A percentile compares a stretch with the other conserved stretches of the same genome.
These are phyloP conservation scores for Anarrhichthys ocellatus DNA, from an alignment of 2,113 vertebrate genomes.

Conservation along the genomic window DNA sequence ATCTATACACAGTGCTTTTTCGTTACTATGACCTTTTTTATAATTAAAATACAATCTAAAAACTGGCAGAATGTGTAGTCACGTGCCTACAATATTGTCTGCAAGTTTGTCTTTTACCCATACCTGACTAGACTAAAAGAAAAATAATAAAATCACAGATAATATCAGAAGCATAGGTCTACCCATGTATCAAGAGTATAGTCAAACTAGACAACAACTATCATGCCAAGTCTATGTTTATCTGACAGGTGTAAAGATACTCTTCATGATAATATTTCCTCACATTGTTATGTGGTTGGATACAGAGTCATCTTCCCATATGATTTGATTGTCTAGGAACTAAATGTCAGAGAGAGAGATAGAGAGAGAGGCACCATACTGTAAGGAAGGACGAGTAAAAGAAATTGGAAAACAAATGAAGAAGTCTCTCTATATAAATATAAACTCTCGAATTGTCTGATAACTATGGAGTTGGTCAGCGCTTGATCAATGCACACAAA, in stretches of 20 bases:
- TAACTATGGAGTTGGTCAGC: slow-evolving; percentile 59
- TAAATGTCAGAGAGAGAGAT: slow-evolving; percentile 73
- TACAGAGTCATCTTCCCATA: slow-evolving; percentile 52
- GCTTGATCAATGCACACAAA: slow-evolving; percentile 66
- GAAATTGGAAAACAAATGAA: slow-evolving; percentile 76
- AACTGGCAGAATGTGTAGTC: slow-evolving; percentile 26
- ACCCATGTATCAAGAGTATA: slow-evolving; percentile 65
- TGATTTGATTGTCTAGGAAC: slow-evolving; percentile 82
- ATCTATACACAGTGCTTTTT: slow-evolving; percentile 66
- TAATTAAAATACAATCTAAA: slow-evolving; percentile 50
- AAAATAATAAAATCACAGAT: slow-evolving; percentile 62
- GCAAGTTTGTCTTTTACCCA: slow-evolving; percentile 23
- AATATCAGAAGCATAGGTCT: slow-evolving; percentile 63
- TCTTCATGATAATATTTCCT: slow-evolving; percentile 48
- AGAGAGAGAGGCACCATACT: slow-evolving; percentile 79
- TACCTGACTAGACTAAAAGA: slow-evolving; percentile 50
- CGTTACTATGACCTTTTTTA: slow-evolving; percentile 25
- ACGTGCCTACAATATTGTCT: slow-evolving; percentile 36
- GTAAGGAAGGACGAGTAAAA: slow-evolving; percentile 63
- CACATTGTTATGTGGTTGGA: slow-evolving; percentile 43
- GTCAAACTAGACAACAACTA: slow-evolving; percentile 68
- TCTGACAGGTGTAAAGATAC: slow-evolving; percentile 55
- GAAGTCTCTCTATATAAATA: slow-evolving; percentile 79
- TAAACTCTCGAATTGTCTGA: slow-evolving; percentile 76
- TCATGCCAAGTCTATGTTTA: slow-evolving; percentile 70